phyloP scores from a whole-genome alignment of 2,113 vertebrate genomes.

The Arvicanthis niloticus region DNA sequence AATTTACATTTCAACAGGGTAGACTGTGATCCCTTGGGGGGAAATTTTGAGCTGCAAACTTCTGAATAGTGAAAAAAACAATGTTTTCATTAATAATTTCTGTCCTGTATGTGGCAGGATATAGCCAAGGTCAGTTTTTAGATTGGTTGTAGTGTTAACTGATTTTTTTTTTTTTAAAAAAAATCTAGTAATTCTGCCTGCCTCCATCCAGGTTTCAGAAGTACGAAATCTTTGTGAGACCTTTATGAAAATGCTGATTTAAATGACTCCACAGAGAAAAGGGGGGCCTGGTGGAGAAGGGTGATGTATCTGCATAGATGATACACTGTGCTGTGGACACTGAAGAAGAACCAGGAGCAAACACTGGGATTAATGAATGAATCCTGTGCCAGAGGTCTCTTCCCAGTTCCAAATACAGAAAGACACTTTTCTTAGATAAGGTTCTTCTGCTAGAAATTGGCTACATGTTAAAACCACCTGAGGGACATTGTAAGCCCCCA shows the following conservation, averaged over 20 bases:
- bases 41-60: neutral
- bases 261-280: neutral
- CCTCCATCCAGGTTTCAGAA: constrained; percentile 11
- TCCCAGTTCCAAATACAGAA: neutral
- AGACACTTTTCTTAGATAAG: neutral
- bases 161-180: neutral
- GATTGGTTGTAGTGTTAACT: neutral
- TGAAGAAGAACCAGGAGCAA: neutral
- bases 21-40: neutral
- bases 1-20: neutral
- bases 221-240: neutral
- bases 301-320: neutral
- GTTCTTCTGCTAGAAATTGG: neutral
- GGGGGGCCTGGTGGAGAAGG: no score
- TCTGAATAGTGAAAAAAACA: neutral
- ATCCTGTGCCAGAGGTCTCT: neutral
- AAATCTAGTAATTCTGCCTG: neutral
- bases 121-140: neutral
- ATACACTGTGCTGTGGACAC: neutral
- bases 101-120: neutral
- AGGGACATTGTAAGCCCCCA: neutral
- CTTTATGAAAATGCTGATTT: neutral
- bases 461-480: neutral
- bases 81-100: neutral
- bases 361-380: neutral